These are phyloP conservation scores for Lepidochitona cinerea DNA, from an alignment of 2,888 invertebrate species.

Conservation along the genomic window DNA sequence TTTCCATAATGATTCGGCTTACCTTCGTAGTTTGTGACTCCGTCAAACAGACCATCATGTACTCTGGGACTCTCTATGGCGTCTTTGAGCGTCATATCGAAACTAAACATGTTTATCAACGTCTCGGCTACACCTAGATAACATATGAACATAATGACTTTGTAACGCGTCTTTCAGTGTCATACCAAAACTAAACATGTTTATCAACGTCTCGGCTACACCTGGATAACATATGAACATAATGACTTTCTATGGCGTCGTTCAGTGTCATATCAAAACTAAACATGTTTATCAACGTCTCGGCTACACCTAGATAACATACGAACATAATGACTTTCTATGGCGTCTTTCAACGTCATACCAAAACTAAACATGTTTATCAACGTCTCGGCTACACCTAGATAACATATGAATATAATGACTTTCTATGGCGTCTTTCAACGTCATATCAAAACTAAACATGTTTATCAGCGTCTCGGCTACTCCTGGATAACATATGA, in stretches of 20 bases:
- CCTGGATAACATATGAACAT: too few relatives aligned
- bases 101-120: conserved; percentile 48
- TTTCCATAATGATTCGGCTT: too few relatives aligned
- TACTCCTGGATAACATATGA: too few relatives aligned
- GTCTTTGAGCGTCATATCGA: conserved; percentile 40
- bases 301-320: conserved; percentile 55
- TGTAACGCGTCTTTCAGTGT: conserved; percentile 40
- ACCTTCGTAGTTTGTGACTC: conserved; percentile 53
- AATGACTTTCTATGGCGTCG: too few relatives aligned
- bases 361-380: conserved; percentile 50
- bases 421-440: conserved; percentile 45
- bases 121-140: conserved; percentile 53
- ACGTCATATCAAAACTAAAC: conserved; percentile 42
- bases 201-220: conserved; percentile 50
- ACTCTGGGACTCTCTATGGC: conserved; percentile 48
- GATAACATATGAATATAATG: too few relatives aligned
- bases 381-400: conserved; percentile 53
- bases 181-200: conserved; percentile 48
- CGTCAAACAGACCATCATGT: conserved; percentile 46
- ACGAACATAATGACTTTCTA: too few relatives aligned
- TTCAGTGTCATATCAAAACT: conserved; percentile 44
- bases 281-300: conserved; percentile 51
- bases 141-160: too few relatives aligned
- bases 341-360: conserved; percentile 40
- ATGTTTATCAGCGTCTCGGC: conserved; percentile 52